These are phyloP conservation scores for Naja naja DNA, from an alignment of 2,113 vertebrate genomes.

Conservation along the genomic window DNA sequence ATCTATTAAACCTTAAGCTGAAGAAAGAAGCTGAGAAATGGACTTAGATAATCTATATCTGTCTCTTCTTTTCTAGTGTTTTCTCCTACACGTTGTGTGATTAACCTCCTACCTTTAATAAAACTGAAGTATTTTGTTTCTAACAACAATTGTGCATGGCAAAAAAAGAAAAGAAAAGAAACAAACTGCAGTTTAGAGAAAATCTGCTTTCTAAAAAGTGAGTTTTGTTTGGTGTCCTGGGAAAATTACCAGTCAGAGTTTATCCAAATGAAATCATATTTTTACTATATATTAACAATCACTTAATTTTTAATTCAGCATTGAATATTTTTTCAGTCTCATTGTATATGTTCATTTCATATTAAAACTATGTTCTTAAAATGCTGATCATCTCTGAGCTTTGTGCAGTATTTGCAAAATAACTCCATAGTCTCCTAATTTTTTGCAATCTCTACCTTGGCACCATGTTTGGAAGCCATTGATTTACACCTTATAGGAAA, in stretches of 20 bases:
- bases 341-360: not conserved
- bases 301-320: not conserved
- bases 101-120: not conserved
- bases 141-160: slow-evolving; percentile 1
- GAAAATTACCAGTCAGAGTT: slow-evolving; percentile 25
- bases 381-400: not conserved
- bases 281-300: not conserved
- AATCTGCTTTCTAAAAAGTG: not conserved
- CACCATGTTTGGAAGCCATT: not conserved
- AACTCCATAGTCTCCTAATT: not conserved
- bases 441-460: not conserved
- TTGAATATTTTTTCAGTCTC: not conserved
- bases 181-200: not conserved
- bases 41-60: not conserved
- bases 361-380: not conserved
- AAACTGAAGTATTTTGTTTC: not conserved
- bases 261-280: slow-evolving; percentile 29
- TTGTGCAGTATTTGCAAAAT: not conserved
- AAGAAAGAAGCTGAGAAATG: not conserved
- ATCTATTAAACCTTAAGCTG: not conserved
- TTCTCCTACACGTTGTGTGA: not conserved
- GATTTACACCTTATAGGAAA: not conserved
- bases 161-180: slow-evolving; percentile 12
- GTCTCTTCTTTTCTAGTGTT: not conserved
- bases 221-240: not conserved